A percentile compares a stretch with the other conserved stretches of the same genome.
Evolutionary conservation across 2,113 vertebrate genomes (phyloP).

Genomic region (Physeter macrocephalus): DNA sequence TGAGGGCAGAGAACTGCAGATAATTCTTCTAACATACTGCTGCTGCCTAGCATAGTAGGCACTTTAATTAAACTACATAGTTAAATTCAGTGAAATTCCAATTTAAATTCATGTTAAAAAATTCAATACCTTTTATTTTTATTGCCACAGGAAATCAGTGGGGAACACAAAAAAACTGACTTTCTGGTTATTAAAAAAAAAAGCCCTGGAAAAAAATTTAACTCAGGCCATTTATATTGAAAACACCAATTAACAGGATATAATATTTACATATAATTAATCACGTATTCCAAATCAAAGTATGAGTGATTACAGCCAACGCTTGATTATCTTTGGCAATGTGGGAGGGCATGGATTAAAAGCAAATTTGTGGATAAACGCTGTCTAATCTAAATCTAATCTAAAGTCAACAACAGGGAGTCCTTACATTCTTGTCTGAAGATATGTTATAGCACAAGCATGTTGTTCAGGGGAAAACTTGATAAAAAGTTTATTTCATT

Average conservation of each 20-base stretch:
- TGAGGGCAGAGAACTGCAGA: background rate
- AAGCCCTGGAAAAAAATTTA: background rate
- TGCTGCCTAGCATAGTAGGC: background rate
- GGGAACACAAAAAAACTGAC: background rate
- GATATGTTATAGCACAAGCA: background rate
- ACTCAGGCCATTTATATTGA: background rate
- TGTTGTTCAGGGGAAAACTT: background rate
- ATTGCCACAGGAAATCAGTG: background rate
- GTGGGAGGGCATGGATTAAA: background rate
- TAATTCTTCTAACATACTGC: background rate
- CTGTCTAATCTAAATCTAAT: background rate
- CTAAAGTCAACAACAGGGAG: background rate
- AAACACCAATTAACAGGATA: slow-evolving; percentile 30
- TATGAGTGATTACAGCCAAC: background rate
- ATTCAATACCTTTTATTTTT: background rate
- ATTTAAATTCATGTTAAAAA: background rate
- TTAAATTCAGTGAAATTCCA: background rate
- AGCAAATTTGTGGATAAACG: background rate
- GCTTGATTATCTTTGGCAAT: slow-evolving; percentile 18
- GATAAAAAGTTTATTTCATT: background rate
- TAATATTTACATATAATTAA: slow-evolving; percentile 34
- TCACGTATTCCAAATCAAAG: slow-evolving; percentile 2
- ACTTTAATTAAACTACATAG: background rate
- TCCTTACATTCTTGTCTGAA: background rate
- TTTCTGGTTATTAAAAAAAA: background rate